These are phyloP conservation scores for Chitala chitala DNA, from an alignment of 2,113 vertebrate species.

Conservation along the genomic window DNA sequence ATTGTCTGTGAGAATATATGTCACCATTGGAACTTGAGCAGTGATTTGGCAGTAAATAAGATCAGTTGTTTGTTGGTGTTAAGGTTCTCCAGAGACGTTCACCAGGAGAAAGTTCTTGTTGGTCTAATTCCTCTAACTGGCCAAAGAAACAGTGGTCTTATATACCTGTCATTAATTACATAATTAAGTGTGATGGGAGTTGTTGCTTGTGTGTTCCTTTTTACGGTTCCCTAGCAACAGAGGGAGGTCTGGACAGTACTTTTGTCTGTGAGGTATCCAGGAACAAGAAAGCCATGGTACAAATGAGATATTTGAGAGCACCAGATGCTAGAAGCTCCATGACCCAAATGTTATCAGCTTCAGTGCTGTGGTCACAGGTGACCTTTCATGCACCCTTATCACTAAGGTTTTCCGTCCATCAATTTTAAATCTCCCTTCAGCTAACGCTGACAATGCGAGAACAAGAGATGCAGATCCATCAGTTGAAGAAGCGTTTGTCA, in stretches of 20 bases:
- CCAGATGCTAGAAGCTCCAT: background rate
- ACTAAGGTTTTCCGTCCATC: background rate
- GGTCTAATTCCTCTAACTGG: background rate
- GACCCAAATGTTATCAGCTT: background rate
- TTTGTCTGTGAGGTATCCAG: background rate
- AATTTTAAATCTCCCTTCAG: background rate
- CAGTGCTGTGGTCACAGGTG: background rate
- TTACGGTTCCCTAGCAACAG: conserved; percentile 26
- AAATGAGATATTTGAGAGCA: background rate
- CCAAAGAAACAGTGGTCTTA: background rate
- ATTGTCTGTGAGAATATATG: too few species aligned
- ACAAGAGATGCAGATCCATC: background rate
- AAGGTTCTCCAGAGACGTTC: background rate
- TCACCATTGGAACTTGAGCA: too few species aligned
- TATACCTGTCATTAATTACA: conserved; percentile 18
- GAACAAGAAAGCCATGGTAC: background rate
- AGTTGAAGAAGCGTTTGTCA: background rate
- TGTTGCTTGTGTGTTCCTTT: background rate
- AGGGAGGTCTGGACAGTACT: conserved; percentile 18
- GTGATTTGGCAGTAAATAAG: too few species aligned
- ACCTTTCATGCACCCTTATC: background rate
- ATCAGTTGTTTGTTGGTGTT: too few species aligned
- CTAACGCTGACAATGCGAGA: background rate
- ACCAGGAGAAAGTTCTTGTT: background rate
- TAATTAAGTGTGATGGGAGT: conserved; percentile 21